Evolutionary conservation across 2,113 vertebrate genomes (phyloP).

Genomic region (Cinclus cinclus): DNA sequence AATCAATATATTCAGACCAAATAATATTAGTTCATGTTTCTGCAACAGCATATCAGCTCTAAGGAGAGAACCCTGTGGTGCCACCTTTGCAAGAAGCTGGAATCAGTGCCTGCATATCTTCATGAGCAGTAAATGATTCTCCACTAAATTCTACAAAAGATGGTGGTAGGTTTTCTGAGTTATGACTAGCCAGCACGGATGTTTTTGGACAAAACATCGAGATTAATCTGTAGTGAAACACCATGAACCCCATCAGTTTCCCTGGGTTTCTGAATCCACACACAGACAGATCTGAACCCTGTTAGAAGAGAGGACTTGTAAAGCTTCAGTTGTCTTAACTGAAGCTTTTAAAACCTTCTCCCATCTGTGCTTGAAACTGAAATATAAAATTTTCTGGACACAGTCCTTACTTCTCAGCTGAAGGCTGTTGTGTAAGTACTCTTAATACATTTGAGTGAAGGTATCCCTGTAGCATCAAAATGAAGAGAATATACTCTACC

Average conservation of each 20-base stretch:
- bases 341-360: neutral
- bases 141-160: neutral
- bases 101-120: neutral
- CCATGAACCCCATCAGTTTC: neutral
- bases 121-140: neutral
- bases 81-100: neutral
- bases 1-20: neutral
- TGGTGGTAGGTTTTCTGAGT: neutral
- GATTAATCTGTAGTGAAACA: neutral
- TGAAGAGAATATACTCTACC: neutral
- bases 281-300: neutral
- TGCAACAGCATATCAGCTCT: fast-evolving
- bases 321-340: neutral
- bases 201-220: neutral
- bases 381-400: neutral
- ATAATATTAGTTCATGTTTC: neutral
- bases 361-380: neutral
- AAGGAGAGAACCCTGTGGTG: neutral
- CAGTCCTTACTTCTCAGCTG: neutral
- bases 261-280: neutral
- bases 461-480: neutral
- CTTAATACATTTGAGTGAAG: neutral
- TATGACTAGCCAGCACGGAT: neutral
- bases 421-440: neutral
- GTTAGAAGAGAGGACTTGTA: neutral